These are phyloP conservation scores for Chondrilla cf. caribensis DNA, from an alignment of 37 sponge, comb jelly and placozoan genomes.

Conservation along the genomic window DNA sequence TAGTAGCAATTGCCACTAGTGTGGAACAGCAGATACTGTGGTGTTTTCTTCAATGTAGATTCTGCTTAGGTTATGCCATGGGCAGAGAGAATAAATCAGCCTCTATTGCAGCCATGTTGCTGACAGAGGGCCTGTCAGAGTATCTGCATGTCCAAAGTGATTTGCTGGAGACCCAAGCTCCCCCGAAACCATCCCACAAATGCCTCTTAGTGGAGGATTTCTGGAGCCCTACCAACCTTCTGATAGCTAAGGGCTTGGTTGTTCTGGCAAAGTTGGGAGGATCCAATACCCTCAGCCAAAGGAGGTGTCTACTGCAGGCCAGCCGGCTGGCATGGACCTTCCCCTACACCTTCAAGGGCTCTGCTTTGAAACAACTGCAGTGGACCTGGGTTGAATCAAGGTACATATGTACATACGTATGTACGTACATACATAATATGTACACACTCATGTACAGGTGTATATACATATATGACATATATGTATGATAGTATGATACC, in stretches of 20 bases:
- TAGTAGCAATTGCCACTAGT: too few relatives aligned
- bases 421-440: neutral
- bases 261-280: constrained; percentile 52
- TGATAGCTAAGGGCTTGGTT: constrained; percentile 52
- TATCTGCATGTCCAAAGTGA: constrained; percentile 31
- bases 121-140: constrained; percentile 51
- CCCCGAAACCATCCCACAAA: neutral
- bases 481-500: neutral
- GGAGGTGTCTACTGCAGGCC: constrained; percentile 39
- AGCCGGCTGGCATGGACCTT: constrained; percentile 29
- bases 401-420: neutral
- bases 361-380: constrained; percentile 47
- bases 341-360: constrained; percentile 35
- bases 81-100: neutral
- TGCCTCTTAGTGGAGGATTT: constrained; percentile 36
- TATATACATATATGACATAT: neutral
- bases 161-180: constrained; percentile 16
- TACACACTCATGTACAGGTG: neutral
- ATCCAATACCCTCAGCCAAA: constrained; percentile 12
- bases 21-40: too few relatives aligned
- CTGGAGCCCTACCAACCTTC: constrained; percentile 56
- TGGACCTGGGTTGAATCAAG: constrained; percentile 57
- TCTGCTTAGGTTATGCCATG: constrained; percentile 66
- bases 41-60: neutral
- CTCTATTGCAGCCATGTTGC: constrained; percentile 27